These are phyloP conservation scores for Pomatorhinus ruficollis DNA, from an alignment of 2,113 vertebrate genomes.

Conservation along the genomic window DNA sequence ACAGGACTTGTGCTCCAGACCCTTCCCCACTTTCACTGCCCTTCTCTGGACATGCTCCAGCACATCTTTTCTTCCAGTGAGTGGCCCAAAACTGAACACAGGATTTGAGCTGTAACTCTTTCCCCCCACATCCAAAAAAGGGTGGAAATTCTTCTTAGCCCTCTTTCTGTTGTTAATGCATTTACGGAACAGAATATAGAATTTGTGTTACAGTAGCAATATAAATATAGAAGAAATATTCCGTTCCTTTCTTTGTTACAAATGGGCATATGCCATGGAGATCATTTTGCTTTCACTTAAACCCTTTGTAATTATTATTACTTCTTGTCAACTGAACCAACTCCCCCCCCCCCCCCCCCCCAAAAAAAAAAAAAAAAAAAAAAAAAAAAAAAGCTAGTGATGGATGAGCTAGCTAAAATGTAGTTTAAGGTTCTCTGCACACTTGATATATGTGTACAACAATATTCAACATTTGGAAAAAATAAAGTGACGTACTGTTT, in stretches of 20 bases:
- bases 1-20: background rate
- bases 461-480: background rate
- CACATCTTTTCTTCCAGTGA: background rate
- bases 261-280: background rate
- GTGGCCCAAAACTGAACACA: background rate
- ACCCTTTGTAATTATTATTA: background rate
- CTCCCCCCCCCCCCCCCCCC: accelerated
- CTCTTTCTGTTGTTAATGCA: background rate
- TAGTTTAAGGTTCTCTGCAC: background rate
- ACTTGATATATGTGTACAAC: background rate
- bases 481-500: background rate
- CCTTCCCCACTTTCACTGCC: background rate
- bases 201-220: background rate
- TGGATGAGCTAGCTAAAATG: background rate
- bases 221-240: background rate
- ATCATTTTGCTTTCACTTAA: background rate
- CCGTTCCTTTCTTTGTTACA: background rate
- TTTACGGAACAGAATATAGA: background rate
- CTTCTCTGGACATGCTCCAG: background rate
- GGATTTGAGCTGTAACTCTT: background rate
- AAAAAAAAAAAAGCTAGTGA: background rate
- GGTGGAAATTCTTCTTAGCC: background rate
- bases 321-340: background rate
- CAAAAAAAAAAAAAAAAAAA: background rate
- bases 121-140: background rate